phyloP scores from a whole-genome alignment of 2,113 vertebrate species.

The Crocuta crocuta region DNA sequence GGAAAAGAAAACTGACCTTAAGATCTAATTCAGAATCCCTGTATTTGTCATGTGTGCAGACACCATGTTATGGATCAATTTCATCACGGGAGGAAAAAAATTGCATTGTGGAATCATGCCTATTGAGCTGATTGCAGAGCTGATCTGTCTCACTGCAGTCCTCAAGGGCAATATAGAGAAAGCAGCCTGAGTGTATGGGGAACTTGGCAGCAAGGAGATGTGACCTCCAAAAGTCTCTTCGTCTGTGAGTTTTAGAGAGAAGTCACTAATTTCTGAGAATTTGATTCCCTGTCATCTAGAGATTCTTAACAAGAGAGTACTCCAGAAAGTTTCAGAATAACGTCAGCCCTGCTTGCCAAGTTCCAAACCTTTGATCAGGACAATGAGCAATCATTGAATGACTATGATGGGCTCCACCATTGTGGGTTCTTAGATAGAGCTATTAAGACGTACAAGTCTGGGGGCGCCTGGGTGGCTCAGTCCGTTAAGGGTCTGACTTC shows the following conservation, averaged over 20 bases:
- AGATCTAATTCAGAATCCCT: constrained; percentile 76
- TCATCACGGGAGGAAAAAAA: neutral
- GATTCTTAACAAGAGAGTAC: neutral
- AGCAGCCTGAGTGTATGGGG: accelerated
- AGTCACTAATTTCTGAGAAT: neutral
- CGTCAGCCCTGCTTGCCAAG: neutral
- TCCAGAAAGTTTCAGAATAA: neutral
- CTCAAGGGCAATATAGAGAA: neutral
- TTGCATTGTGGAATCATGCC: neutral
- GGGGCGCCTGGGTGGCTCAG: no score
- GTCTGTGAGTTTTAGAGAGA: neutral
- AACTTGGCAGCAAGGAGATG: neutral
- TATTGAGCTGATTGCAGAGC: neutral
- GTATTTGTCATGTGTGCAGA: constrained; percentile 67
- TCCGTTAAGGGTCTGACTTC: no score
- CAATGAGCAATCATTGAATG: neutral
- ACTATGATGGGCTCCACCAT: neutral
- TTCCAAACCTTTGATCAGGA: neutral
- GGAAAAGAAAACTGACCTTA: constrained; percentile 72
- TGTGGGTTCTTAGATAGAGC: neutral
- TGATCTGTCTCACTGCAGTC: neutral
- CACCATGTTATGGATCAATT: constrained; percentile 23
- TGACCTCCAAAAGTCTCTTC: neutral
- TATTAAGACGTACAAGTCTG: neutral
- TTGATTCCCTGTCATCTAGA: neutral